Percentiles rank a stretch among this genome's conserved stretches.
Conservation (phyloP, 2,888 invertebrate genomes). For the Smittia sp. region DNA sequence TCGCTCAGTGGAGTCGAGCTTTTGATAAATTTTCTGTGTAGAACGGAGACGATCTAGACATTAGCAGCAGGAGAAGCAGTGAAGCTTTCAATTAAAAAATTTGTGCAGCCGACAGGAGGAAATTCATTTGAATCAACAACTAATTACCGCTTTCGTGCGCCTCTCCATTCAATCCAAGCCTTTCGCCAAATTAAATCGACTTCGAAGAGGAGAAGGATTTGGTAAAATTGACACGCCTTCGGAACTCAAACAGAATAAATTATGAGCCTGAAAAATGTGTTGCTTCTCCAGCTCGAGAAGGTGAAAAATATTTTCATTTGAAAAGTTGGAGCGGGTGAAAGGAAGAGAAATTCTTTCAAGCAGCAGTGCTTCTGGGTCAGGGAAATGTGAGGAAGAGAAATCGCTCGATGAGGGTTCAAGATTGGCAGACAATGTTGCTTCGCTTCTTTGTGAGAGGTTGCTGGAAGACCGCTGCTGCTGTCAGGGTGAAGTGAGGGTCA, state of each 20-base stretch:
- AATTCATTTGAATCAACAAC: neutral
- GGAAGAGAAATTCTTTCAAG: neutral
- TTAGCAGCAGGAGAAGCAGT: neutral
- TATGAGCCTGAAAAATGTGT: conserved; percentile 8
- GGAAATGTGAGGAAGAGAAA: neutral
- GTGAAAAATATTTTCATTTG: neutral
- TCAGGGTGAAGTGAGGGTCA: neutral
- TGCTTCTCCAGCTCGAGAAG: neutral
- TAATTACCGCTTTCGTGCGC: neutral
- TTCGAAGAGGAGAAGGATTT: conserved; percentile 2
- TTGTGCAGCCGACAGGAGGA: neutral
- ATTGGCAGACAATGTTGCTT: neutral
- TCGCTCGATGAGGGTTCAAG: neutral
- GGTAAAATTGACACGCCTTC: neutral
- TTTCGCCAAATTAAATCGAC: neutral
- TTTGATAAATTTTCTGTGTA: too few species aligned
- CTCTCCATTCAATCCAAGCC: neutral
- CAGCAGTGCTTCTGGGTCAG: neutral
- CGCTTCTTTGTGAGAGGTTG: neutral
- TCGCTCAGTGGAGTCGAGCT: neutral
- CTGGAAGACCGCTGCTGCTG: neutral
- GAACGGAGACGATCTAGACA: neutral
- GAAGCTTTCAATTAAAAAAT: neutral
- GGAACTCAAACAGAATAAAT: neutral
- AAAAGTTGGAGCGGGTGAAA: neutral